Evolutionary conservation across 2,113 vertebrate species (phyloP).

Genomic region (Vombatus ursinus): DNA sequence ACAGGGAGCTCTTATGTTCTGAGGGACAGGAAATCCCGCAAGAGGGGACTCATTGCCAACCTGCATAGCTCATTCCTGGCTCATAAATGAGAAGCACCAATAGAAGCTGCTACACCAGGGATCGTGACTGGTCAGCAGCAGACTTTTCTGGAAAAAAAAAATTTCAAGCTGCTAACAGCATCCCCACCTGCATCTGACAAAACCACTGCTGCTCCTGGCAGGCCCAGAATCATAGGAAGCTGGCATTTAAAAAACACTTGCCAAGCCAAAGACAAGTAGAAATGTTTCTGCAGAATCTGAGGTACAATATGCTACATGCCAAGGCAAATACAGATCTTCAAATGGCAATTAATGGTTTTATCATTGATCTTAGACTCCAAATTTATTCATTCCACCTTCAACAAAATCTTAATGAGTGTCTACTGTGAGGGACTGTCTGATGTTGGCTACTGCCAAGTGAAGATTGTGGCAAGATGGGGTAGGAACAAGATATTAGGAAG

Average conservation of each 20-base stretch:
- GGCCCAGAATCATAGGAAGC: neutral
- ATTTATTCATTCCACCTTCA: neutral
- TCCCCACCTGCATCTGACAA: neutral
- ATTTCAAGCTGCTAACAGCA: neutral
- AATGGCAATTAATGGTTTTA: neutral
- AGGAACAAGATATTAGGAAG: too few species aligned
- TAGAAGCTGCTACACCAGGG: neutral
- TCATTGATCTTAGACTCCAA: neutral
- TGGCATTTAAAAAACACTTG: constrained; percentile 11
- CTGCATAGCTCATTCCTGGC: neutral
- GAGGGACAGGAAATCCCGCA: neutral
- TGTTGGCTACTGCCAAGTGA: too few species aligned
- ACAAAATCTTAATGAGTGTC: too few species aligned
- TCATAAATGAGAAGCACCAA: neutral
- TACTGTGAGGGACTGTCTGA: too few species aligned
- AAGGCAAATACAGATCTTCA: neutral
- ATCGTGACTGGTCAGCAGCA: neutral
- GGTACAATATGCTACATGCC: neutral
- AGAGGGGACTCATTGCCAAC: neutral
- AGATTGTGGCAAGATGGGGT: too few species aligned
- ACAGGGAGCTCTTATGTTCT: neutral
- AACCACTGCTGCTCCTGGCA: neutral
- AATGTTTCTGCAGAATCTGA: neutral
- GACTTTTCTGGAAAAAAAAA: neutral
- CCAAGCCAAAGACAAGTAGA: neutral